phyloP scores from a whole-genome alignment of 2,113 vertebrate species.

The Syngnathus floridae region DNA sequence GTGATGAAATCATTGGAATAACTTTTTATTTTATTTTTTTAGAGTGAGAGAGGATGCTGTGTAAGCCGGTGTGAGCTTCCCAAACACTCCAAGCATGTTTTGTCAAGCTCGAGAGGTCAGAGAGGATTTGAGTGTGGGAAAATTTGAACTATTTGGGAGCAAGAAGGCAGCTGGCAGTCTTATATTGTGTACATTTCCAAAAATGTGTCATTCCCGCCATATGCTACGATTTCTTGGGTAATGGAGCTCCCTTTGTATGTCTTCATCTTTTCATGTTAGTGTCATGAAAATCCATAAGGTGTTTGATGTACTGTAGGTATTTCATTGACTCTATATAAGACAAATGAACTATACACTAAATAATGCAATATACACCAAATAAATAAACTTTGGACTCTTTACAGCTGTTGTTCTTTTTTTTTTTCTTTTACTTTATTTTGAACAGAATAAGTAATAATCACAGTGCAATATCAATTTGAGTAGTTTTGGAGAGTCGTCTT shows the following conservation, averaged over 20 bases:
- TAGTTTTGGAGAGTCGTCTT: background rate
- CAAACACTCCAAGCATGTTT: background rate
- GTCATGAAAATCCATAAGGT: too few species aligned
- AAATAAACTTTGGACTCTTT: background rate
- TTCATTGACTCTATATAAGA: too few species aligned
- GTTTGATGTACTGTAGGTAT: too few species aligned
- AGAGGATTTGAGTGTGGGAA: background rate
- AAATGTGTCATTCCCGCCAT: too few species aligned
- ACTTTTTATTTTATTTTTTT: background rate
- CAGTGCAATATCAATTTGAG: background rate
- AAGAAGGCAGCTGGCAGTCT: background rate
- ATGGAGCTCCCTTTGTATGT: too few species aligned
- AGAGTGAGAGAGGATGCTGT: background rate
- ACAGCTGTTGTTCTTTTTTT: background rate
- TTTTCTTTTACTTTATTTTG: background rate
- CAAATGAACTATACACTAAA: too few species aligned
- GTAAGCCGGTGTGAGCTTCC: background rate
- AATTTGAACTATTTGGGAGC: background rate
- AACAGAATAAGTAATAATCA: background rate
- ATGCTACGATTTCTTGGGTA: too few species aligned
- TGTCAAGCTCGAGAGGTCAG: background rate
- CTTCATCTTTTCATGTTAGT: too few species aligned
- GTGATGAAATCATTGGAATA: slow-evolving; percentile 1
- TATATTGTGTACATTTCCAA: too few species aligned
- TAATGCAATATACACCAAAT: background rate